Percentiles rank a stretch among this genome's conserved stretches.
Evolutionary conservation across 2,113 vertebrate genomes (phyloP).

Genomic region (Oncorhynchus clarkii): DNA sequence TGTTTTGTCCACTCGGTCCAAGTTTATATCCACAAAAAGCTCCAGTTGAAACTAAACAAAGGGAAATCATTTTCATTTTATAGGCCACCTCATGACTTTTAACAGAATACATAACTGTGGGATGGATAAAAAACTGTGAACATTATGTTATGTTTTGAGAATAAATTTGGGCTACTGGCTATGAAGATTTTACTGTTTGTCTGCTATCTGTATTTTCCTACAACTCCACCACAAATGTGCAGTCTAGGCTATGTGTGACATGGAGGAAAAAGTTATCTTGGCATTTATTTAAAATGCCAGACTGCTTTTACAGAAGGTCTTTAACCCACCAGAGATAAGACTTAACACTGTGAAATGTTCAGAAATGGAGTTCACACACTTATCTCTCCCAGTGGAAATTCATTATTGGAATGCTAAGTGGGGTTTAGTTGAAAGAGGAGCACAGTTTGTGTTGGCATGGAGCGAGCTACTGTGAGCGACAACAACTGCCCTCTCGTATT

Average conservation of each 20-base stretch:
- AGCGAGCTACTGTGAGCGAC: slow-evolving; percentile 28
- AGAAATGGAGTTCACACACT: slow-evolving; percentile 7
- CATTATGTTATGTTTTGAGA: slow-evolving; percentile 28
- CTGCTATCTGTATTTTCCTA: slow-evolving; percentile 5
- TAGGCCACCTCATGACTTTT: slow-evolving; percentile 34
- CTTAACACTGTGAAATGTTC: slow-evolving; percentile 16
- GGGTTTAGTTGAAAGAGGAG: slow-evolving; percentile 25
- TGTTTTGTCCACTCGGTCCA: slow-evolving; percentile 1
- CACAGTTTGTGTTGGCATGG: slow-evolving; percentile 35
- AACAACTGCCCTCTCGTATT: slow-evolving; percentile 7
- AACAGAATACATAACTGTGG: slow-evolving; percentile 42
- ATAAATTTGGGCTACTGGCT: slow-evolving; percentile 8
- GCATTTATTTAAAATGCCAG: neutral
- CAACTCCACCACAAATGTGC: neutral
- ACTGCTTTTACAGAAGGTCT: slow-evolving; percentile 11
- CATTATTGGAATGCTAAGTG: slow-evolving; percentile 33
- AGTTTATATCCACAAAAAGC: slow-evolving; percentile 10
- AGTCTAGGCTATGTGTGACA: slow-evolving; percentile 1
- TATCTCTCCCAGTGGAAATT: slow-evolving; percentile 17
- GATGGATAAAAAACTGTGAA: slow-evolving; percentile 46
- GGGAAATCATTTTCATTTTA: neutral
- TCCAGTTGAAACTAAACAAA: neutral
- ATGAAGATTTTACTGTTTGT: slow-evolving; percentile 27
- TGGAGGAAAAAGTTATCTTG: neutral
- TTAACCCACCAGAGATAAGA: slow-evolving; percentile 3